Percentiles rank a stretch among this genome's conserved stretches.
Evolutionary conservation across 53 echinoderm and acorn worm genomes (phyloP).

Genomic region (Mesocentrotus franciscanus): DNA sequence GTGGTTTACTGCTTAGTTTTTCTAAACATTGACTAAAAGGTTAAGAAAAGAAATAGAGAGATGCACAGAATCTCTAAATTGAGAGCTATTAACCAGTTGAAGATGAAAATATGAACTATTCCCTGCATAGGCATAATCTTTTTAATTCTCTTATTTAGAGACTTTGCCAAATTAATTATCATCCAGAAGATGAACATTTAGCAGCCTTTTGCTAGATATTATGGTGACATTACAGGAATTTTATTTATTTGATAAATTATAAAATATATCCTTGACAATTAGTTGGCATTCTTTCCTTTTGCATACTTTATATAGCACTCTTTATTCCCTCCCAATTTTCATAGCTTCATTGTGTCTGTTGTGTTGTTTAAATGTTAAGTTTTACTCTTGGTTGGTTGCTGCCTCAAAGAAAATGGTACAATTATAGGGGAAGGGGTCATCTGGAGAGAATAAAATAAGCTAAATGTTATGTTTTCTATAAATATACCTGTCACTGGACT

Average conservation of each 20-base stretch:
- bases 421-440: too few species aligned
- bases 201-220: background rate
- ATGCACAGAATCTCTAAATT: background rate
- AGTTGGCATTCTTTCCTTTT: background rate
- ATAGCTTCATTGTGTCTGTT: too few species aligned
- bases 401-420: too few species aligned
- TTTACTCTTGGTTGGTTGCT: too few species aligned
- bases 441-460: too few species aligned
- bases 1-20: too few species aligned
- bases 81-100: background rate
- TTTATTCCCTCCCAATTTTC: background rate
- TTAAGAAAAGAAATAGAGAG: background rate
- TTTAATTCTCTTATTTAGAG: background rate
- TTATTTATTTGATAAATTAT: background rate
- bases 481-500: too few species aligned
- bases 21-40: too few species aligned
- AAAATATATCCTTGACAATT: background rate
- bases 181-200: background rate
- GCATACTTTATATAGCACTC: background rate
- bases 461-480: too few species aligned
- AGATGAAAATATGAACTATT: background rate
- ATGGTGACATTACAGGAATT: background rate
- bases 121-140: background rate
- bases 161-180: background rate
- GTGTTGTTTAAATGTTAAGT: too few species aligned